Percentiles rank a stretch among this genome's conserved stretches.
phyloP scores from a whole-genome alignment of 2,113 vertebrate species.

The Zosterops lateralis region DNA sequence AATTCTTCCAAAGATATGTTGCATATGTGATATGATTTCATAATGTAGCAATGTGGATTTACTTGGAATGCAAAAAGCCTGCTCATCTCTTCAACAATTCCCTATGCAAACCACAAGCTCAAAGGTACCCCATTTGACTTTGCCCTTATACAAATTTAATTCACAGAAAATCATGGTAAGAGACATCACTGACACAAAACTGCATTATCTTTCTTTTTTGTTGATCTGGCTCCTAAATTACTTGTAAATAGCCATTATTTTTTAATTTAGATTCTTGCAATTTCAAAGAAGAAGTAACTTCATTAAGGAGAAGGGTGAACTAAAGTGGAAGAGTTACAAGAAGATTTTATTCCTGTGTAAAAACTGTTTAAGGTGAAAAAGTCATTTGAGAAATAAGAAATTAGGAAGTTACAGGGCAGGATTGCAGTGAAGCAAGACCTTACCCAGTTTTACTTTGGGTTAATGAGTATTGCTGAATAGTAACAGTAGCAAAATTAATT shows the following conservation, averaged over 20 bases:
- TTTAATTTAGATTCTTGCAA: background rate
- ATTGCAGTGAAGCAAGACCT: background rate
- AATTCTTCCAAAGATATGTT: background rate
- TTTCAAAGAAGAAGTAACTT: background rate
- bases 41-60: background rate
- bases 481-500: background rate
- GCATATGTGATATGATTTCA: background rate
- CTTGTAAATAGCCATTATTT: background rate
- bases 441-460: background rate
- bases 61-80: background rate
- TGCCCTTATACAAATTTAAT: background rate
- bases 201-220: background rate
- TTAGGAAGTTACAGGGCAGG: background rate
- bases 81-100: background rate
- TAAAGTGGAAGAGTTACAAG: background rate
- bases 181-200: background rate
- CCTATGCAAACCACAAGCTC: background rate
- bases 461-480: background rate
- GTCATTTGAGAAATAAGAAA: background rate
- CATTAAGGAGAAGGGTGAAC: background rate
- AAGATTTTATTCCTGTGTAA: background rate
- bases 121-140: background rate
- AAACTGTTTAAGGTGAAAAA: background rate
- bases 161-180: background rate
- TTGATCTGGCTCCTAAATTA: background rate